phyloP scores from a whole-genome alignment of 2,888 invertebrate genomes.

The Gnatocerus cornutus region DNA sequence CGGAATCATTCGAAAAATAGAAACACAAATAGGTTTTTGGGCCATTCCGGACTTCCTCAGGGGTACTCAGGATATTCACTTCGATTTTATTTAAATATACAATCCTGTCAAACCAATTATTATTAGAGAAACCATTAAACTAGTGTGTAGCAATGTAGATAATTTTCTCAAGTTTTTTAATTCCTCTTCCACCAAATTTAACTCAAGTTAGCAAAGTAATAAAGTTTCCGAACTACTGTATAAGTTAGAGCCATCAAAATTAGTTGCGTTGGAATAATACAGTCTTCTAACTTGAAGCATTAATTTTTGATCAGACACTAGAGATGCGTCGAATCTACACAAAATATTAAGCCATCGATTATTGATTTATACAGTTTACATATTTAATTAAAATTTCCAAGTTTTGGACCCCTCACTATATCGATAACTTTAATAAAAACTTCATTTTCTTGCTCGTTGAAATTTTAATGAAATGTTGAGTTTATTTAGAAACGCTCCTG shows the following conservation, averaged over 20 bases:
- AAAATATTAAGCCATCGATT: conserved; percentile 23
- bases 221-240: background rate
- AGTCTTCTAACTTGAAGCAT: background rate
- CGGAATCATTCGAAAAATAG: conserved; percentile 5
- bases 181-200: background rate
- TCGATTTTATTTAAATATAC: too few relatives aligned
- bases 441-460: conserved; percentile 31
- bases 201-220: background rate
- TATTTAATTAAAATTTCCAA: conserved; percentile 42
- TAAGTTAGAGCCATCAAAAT: too few relatives aligned
- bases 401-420: conserved; percentile 20
- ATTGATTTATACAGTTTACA: conserved; percentile 38
- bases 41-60: too few relatives aligned
- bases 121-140: too few relatives aligned
- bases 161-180: background rate
- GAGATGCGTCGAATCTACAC: conserved; percentile 14
- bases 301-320: conserved; percentile 25
- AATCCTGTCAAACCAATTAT: too few relatives aligned
- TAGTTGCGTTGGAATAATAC: background rate
- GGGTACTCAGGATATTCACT: too few relatives aligned
- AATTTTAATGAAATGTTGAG: conserved; percentile 49
- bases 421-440: conserved; percentile 40
- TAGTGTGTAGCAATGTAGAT: too few relatives aligned
- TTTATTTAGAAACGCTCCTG: conserved; percentile 27
- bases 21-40: background rate